Evolutionary conservation across 1,140 invertebrate species (phyloP), one percentile per base, ranked within the genome.

Genomic region (Ericerus pela): DNA sequence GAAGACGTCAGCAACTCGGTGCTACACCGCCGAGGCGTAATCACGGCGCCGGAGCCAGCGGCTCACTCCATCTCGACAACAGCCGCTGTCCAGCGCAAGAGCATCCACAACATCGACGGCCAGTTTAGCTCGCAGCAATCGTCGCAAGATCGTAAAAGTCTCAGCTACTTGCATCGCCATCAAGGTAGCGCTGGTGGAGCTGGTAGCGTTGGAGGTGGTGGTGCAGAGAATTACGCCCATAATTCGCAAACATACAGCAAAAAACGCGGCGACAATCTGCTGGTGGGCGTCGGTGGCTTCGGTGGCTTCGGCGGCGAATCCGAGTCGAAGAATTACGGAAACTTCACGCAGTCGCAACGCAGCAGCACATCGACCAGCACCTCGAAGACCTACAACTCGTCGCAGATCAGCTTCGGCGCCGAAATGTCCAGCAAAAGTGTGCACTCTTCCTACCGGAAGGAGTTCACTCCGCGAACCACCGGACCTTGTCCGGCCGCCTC

Each of bases 401-500:
- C 84, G 0, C 76, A 81, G 52, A 83, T 88, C 58, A 77, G 74
- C 28, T 63, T 87, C 1, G 83, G 84, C 1, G 81, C 82, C 22
- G 61, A 64, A 51, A 53, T 58, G 29, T 57, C 56, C 28, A 36
- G 47, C 12, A 51, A 60, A 37, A 30, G 55, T 54, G 1, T 55
- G 29, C 10, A 52, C 54, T 24, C 67, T 65, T 6, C 62, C 37
- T 88, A 89, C 63, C 82, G 82, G 63, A 84, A 78, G 47, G 85
- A 88, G 67, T 86, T 77, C 62, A 76, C 76, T 3, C 78, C 79
- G 1, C 74, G 76, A 55, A 77, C 78, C 59, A 70, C 60, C 11
- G 83, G 81, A 43, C 82, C 83, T 0, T 89, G 86, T 69, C 85
- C 86, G 2, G 85, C 83, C 4, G 74, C 84, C 26, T 70, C 85